Base-by-base conservation (phyloP, 2,888 invertebrate genomes). In the Criorhina ranunculi region DNA sequence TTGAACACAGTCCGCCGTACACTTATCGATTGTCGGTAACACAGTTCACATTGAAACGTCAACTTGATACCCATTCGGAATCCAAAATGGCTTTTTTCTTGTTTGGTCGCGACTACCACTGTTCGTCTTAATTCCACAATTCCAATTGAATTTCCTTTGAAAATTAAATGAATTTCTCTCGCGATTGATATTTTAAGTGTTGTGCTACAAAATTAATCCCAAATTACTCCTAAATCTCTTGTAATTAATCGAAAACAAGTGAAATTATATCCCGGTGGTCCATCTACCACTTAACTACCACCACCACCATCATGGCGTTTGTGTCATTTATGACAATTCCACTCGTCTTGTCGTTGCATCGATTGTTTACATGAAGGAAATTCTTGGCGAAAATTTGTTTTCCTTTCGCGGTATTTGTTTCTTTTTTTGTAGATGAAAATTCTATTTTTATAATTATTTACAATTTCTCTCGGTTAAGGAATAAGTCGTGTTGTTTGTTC, bases 31-130 rank as follows among this genome's bases (percentile, higher is more conserved):
- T 42, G 69, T 76, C 75, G 83, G 75, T 12, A 79, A 37, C 12
- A 24, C 44, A 85, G 79, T 7, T 0, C 7, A 0, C 19, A 7
- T 0, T 8, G 4, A 66, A 46, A 40, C 37, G 64, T 85, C 83
- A 79, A 64, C 9, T 35, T 12, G 12, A 55, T 15, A 35, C 33
- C 6, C n/a, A 31, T 35, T 33, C 15, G 42, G 17, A 85, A 85
- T 75, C 80, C 85, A 85, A 85, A 70, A 85, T 85, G 85, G 85
- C 80, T 42, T 51, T 76, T 75, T 70, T 46, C 75, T 1, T 24
- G 24, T 24, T 24, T 59, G 79, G 35, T 12, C 15, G 29, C 37
- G 29, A 9, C 31, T 33, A 33, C 31, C 24, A 33, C 6, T 15
- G 7, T 44, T 53, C 15, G 60, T 44, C 9, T 29, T 75, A 12